Percentiles rank a stretch among this genome's conserved stretches.
These are phyloP conservation scores for Illadopsis cleaveri DNA, from an alignment of 2,113 vertebrate genomes.

Conservation along the genomic window DNA sequence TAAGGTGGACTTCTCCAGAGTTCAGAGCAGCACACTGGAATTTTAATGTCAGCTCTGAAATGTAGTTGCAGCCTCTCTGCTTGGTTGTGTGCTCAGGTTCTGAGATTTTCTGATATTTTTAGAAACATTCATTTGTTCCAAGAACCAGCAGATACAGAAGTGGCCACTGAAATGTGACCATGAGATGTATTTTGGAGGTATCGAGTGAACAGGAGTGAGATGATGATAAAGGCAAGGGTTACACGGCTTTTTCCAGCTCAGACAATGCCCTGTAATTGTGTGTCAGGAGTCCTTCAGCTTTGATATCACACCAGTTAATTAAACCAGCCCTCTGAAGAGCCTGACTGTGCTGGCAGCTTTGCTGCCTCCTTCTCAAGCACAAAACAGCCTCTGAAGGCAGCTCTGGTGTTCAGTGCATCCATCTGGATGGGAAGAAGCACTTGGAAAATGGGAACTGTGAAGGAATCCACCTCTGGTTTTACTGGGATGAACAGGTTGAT, in stretches of 20 bases:
- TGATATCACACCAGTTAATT: not conserved
- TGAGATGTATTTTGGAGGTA: not conserved
- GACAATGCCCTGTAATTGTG: not conserved
- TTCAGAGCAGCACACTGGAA: not conserved
- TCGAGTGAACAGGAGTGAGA: not conserved
- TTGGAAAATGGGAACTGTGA: not conserved
- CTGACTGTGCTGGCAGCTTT: not conserved
- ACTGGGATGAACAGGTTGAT: not conserved
- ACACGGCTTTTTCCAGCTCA: not conserved
- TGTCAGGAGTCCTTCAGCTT: slow-evolving; percentile 11
- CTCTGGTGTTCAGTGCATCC: not conserved
- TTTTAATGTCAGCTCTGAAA: not conserved
- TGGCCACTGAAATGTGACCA: not conserved
- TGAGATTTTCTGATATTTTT: not conserved
- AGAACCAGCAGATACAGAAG: not conserved
- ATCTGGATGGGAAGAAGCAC: not conserved
- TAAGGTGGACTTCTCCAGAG: not conserved
- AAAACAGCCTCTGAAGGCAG: not conserved
- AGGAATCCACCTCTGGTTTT: not conserved
- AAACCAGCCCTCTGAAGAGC: slow-evolving; percentile 8
- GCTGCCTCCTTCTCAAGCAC: not conserved
- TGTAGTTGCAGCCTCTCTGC: not conserved
- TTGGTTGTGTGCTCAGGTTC: not conserved
- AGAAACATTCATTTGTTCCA: not conserved
- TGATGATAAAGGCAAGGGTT: not conserved